phyloP scores from a whole-genome alignment of 2,797 vertebrate genomes.

The Triplophysa bombifrons region DNA sequence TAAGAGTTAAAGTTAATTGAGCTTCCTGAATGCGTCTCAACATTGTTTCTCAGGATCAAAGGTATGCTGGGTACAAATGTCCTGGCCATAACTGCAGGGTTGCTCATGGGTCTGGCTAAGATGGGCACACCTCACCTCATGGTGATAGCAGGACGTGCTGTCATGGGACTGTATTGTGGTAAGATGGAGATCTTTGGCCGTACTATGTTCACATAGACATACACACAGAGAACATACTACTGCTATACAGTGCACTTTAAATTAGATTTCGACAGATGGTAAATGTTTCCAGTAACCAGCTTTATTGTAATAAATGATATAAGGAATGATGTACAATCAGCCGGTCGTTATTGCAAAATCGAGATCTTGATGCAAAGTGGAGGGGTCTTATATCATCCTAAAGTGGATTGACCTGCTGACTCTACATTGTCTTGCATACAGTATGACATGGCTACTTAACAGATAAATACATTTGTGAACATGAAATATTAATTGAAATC shows the following conservation, averaged over 20 bases:
- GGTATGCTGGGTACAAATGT: slow-evolving; percentile 88
- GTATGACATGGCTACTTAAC: background rate
- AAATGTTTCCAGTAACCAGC: background rate
- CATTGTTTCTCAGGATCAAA: slow-evolving; percentile 79
- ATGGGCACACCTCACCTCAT: slow-evolving; percentile 88
- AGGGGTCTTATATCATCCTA: background rate
- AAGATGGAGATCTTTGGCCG: slow-evolving; percentile 61
- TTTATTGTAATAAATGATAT: background rate
- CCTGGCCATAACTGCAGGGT: slow-evolving; percentile 84
- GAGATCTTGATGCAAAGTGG: background rate
- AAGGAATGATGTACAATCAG: background rate
- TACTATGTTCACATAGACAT: background rate
- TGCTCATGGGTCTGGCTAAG: slow-evolving; percentile 88
- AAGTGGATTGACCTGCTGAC: background rate
- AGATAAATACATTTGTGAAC: background rate
- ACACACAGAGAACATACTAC: background rate
- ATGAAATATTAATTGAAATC: background rate
- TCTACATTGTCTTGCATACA: background rate
- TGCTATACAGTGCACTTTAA: background rate
- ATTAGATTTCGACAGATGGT: background rate
- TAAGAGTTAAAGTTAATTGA: background rate
- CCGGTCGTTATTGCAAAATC: background rate
- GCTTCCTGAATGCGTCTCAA: background rate
- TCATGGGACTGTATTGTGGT: slow-evolving; percentile 96
- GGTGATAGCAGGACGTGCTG: slow-evolving; percentile 86